Evolutionary conservation across 2,113 vertebrate species (phyloP).

Genomic region (Apaloderma vittatum): DNA sequence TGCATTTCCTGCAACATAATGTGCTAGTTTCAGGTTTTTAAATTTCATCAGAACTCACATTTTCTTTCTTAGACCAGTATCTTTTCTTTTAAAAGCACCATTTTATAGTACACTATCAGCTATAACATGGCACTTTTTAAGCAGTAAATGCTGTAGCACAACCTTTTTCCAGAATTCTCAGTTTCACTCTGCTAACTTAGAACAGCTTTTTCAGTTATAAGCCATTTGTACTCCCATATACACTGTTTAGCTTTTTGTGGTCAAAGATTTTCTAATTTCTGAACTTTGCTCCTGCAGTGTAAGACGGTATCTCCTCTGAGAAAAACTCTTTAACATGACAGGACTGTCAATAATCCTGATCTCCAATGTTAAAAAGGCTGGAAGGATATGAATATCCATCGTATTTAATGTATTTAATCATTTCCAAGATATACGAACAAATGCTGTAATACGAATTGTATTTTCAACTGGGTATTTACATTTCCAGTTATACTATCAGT

Average conservation of each 20-base stretch:
- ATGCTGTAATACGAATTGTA: not conserved
- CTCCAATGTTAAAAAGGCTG: conserved; percentile 5
- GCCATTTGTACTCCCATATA: not conserved
- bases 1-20: conserved; percentile 43
- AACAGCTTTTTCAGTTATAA: not conserved
- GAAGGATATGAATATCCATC: not conserved
- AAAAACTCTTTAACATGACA: not conserved
- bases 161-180: not conserved
- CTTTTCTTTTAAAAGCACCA: not conserved
- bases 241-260: not conserved
- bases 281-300: not conserved
- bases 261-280: conserved; percentile 4
- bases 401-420: not conserved
- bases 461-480: not conserved
- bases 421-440: not conserved
- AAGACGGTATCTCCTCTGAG: not conserved
- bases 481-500: not conserved
- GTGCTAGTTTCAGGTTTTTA: not conserved
- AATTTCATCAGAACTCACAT: not conserved
- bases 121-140: not conserved
- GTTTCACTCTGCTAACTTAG: not conserved
- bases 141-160: not conserved
- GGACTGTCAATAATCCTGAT: conserved; percentile 23
- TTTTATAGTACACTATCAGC: not conserved
- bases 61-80: not conserved